phyloP scores from a whole-genome alignment of 2,797 vertebrate genomes.

The Zonotrichia albicollis region DNA sequence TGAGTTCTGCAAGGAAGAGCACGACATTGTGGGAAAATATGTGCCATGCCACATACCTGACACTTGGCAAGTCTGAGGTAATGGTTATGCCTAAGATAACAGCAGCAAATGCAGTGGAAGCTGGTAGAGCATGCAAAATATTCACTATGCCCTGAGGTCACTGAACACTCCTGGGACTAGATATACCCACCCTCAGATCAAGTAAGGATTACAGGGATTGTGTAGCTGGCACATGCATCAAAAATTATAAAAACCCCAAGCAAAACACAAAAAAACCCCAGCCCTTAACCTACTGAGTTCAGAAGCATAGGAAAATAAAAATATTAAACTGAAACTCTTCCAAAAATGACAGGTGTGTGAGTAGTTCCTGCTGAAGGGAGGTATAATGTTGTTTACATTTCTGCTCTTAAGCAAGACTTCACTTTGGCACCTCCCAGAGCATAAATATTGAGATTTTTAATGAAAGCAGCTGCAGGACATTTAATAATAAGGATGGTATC shows the following conservation, averaged over 20 bases:
- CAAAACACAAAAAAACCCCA: background rate
- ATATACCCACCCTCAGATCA: background rate
- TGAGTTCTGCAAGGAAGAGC: background rate
- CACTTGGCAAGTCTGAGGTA: constrained; percentile 10
- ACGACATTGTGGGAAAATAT: constrained; percentile 35
- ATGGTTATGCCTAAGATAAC: background rate
- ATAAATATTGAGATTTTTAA: constrained; percentile 40
- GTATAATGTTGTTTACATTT: constrained; percentile 35
- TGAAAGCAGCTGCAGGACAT: constrained; percentile 5
- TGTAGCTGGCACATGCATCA: background rate
- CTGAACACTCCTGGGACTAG: background rate
- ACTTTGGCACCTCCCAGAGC: background rate
- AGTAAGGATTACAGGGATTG: background rate
- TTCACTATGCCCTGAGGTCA: constrained; percentile 25
- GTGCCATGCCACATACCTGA: constrained; percentile 25
- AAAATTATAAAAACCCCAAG: background rate
- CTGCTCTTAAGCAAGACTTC: background rate
- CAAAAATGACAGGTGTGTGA: constrained; percentile 72
- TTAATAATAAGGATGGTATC: background rate
- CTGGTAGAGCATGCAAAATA: constrained; percentile 19
- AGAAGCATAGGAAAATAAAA: constrained; percentile 40
- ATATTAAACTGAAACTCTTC: constrained; percentile 64
- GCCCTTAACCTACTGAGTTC: constrained; percentile 1
- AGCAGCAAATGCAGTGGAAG: background rate
- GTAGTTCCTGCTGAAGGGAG: constrained; percentile 1